Evolutionary conservation across 2,113 vertebrate species (phyloP), one percentile per base, ranked within the genome.

Genomic region (Diadophis punctatus): DNA sequence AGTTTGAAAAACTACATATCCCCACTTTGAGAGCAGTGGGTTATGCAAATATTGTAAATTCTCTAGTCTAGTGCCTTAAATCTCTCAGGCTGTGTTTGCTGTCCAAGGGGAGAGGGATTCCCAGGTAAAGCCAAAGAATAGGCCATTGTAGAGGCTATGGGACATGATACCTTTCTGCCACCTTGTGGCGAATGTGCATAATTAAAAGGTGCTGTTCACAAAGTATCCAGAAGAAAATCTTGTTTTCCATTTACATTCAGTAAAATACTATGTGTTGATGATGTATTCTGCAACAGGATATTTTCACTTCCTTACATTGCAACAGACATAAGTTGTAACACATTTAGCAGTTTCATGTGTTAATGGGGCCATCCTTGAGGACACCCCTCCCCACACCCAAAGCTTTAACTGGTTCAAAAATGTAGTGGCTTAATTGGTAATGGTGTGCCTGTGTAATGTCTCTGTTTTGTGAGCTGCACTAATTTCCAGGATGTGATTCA

Each of bases 41-140:
- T 55, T 86, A 86, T 48, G 39, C 74, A 91, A 91, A 90, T 74
- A 90, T 48, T 90, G 80, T 86, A 90, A 86, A 91, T 68, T 86
- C 87, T 80, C 27, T 1, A n/a, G 34, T 80, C 27, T 1, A n/a
- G 34, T 90, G 43, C 88, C 43, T 88, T 91, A 46, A 90, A 91
- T 52, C 74, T 86, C 55, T 93, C 86, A 86, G 43, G 49, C 48
- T 86, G 14, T 7, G 53, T 91, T n/a, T 91, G 74, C 27, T 11
- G 68, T 34, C 48, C 56, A 51, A 27, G 46, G 25, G 80, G 58
- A 52, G 9, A 86, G 55, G 34, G n/a, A 22, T 60, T 86, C n/a
- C 53, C 68, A 52, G 46, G 20, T 34, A 89, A 89, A 39, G 39
- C 2, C 63, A 46, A 49, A 91, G 16, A 90, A 63, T 20, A 46